phyloP scores from a whole-genome alignment of 2,113 vertebrate species.

The Leptocoma aspasia region DNA sequence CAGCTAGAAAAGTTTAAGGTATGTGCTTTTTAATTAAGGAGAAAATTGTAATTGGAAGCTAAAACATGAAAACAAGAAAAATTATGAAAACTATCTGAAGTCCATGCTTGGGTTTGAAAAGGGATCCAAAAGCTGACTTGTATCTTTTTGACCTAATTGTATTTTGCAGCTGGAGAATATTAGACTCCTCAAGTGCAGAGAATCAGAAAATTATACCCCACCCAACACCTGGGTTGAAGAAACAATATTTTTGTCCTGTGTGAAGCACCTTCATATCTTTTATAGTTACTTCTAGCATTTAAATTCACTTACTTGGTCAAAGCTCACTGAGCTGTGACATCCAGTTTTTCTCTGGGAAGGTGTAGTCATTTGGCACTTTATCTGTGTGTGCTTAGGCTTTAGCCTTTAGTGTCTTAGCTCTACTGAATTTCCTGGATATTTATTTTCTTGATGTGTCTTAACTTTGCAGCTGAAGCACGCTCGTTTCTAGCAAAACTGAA shows the following conservation, averaged over 20 bases:
- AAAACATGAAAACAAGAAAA: neutral
- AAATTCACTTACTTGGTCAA: neutral
- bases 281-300: neutral
- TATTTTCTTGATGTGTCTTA: neutral
- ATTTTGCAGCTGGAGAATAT: neutral
- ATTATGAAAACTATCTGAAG: neutral
- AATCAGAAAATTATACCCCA: neutral
- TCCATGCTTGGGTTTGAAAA: neutral
- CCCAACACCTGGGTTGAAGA: neutral
- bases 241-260: neutral
- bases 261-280: neutral
- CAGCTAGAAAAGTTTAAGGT: constrained; percentile 88
- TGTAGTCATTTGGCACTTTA: neutral
- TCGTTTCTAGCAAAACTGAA: neutral
- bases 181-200: neutral
- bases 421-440: neutral
- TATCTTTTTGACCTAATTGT: neutral
- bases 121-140: neutral
- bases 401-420: neutral
- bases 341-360: neutral
- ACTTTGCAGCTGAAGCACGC: neutral
- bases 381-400: neutral
- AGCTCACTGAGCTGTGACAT: neutral
- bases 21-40: neutral
- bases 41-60: neutral